Base-by-base conservation (phyloP, 1,140 invertebrate species). In the Lordiphosa mommai region DNA sequence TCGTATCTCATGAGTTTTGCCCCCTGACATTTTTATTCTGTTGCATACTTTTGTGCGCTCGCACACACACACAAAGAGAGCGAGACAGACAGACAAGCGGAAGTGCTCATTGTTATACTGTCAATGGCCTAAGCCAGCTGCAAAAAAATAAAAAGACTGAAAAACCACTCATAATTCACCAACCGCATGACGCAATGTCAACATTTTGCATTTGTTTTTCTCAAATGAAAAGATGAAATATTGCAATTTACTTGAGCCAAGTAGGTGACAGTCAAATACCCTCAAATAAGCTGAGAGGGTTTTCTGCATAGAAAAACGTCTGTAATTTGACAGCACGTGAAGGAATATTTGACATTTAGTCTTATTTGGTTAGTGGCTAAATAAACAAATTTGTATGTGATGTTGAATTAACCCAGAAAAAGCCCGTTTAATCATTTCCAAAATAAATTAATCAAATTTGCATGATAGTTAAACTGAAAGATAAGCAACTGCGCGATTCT, bases 81-180 rank as follows among this genome's bases (percentile, higher is more conserved):
- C 5, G 33, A 32, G 27, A 6, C 27, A 30, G 30, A 34, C 5
- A 29, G 47, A 69, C 40, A 61, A 47, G 55, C 72, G 77, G 76
- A 82, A 76, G 58, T 71, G 49, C 71, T 71, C 63, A 80, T 80
- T 80, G 76, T 82, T 60, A 61, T 55, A 47, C 61, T 80, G 76
- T 52, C 76, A 82, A 76, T 82, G 77, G 57, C 51, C 61, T 50
- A 71, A 71, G 64, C 38, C 37, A 23, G 20, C 20, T 23, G 20
- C 20, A 23, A 53, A 23, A 23, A 23, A 23, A 2, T 5, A 23
- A 23, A 23, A 4, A 4, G 6, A 23, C 20, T 23, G 37, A 37
- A 43, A 48, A 58, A 33, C 51, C 61, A 66, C 76, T 68, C 76
- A 82, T 82, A 82, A 76, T 82, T 82, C 66, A 82, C 72, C 51